Percentiles rank a stretch among this genome's conserved stretches.
These are phyloP conservation scores for Polia nebulosa DNA, from an alignment of 2,888 invertebrate species.

Conservation along the genomic window DNA sequence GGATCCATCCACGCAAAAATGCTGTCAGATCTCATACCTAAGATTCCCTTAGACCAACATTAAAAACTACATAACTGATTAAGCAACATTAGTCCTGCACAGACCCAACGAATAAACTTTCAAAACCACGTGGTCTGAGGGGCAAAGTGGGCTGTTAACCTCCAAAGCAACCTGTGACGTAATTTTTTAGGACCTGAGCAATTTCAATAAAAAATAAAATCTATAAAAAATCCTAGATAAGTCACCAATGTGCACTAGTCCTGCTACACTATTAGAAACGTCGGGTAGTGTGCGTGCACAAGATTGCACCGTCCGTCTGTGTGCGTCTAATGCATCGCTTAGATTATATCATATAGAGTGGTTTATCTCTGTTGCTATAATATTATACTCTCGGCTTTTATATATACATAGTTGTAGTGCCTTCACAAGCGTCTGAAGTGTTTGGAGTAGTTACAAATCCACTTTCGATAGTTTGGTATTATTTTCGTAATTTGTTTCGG, in stretches of 20 bases:
- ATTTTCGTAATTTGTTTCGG: slow-evolving; percentile 25
- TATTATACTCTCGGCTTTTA: slow-evolving; percentile 50
- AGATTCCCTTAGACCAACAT: no score
- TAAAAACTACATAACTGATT: no score
- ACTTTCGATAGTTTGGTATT: slow-evolving; percentile 49
- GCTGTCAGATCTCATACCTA: not conserved
- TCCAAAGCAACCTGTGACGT: not conserved
- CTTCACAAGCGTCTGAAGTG: slow-evolving; percentile 38
- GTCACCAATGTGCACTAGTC: slow-evolving; percentile 70
- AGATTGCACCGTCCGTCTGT: slow-evolving; percentile 76
- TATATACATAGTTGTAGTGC: slow-evolving; percentile 40
- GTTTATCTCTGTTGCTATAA: slow-evolving; percentile 52
- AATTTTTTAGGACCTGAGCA: not conserved
- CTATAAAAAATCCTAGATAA: slow-evolving; percentile 76
- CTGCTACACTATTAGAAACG: slow-evolving; percentile 78
- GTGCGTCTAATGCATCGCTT: slow-evolving; percentile 86
- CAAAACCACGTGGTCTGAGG: not conserved
- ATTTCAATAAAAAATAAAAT: not conserved
- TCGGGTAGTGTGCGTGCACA: slow-evolving; percentile 71
- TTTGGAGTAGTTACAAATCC: slow-evolving; percentile 38
- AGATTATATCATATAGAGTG: slow-evolving; percentile 84
- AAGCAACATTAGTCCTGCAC: not conserved
- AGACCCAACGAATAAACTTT: not conserved
- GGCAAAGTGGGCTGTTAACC: not conserved
- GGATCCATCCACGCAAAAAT: not conserved